phyloP scores from a whole-genome alignment of 2,113 vertebrate genomes.

The Gallinago paraguaiae region DNA sequence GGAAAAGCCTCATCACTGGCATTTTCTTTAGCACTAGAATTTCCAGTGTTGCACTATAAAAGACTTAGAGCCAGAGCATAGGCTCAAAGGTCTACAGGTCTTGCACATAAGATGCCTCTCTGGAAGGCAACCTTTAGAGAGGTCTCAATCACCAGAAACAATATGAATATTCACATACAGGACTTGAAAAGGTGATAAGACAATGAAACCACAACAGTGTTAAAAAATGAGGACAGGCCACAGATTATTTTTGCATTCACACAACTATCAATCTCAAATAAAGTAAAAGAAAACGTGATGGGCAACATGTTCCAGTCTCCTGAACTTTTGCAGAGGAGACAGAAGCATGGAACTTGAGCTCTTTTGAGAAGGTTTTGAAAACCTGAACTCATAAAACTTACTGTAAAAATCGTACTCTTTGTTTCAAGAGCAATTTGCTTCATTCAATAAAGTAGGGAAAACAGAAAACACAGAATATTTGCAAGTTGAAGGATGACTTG shows the following conservation, averaged over 20 bases:
- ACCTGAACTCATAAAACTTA: neutral
- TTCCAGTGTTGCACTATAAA: neutral
- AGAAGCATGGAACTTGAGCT: neutral
- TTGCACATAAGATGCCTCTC: neutral
- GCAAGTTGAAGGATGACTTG: neutral
- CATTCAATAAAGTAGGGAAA: neutral
- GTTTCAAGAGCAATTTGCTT: neutral
- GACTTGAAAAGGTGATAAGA: neutral
- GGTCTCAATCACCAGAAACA: neutral
- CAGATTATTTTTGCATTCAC: neutral
- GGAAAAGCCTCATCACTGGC: neutral
- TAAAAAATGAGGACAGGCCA: neutral
- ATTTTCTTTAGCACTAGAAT: neutral
- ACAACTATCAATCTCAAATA: neutral
- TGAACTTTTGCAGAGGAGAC: neutral
- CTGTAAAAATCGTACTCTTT: neutral
- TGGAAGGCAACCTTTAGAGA: neutral
- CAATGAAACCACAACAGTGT: neutral
- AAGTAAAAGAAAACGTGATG: neutral
- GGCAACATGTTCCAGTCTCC: neutral
- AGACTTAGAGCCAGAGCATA: neutral
- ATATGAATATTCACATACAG: neutral
- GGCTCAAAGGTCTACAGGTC: neutral
- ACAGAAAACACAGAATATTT: neutral
- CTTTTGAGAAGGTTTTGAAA: neutral